Base-by-base conservation (phyloP, 2,113 vertebrate genomes). In the Sinocyclocheilus maitianheensis region DNA sequence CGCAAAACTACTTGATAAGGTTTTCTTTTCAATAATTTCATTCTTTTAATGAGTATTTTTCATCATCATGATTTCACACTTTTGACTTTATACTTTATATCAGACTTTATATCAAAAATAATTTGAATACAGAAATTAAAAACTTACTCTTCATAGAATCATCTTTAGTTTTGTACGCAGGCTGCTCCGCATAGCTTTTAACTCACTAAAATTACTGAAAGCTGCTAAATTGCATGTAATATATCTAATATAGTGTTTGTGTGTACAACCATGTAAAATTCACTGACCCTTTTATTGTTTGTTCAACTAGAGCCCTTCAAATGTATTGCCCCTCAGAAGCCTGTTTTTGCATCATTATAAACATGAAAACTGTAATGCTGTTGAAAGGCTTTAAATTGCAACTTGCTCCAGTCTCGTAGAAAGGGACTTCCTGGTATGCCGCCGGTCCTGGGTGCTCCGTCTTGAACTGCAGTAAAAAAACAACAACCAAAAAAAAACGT, bases 291-390 rank as follows among this genome's bases (percentile, higher is more conserved):
- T 34, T 85, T 69, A 83, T 88, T 91, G 89, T 85, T 88, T 90
- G 65, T 87, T 77, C 74, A 63, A 86, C 65, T 26, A 26, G 34
- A 75, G 16, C 48, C 46, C 40, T 2, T 75, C 40, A 91, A 90
- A 90, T 89, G 88, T 91, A 94, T 93, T 92, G 92, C 93, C 22
- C 87, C 87, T 90, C 65, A 51, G 84, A 18, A 43, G 86, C 69
- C 89, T 87, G 13, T 78, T 91, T 94, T 94, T 94, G 92, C 92
- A 93, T 94, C 93, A 94, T 93, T 92, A 92, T 91, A 92, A 93
- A 93, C 91, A 92, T 88, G 84, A 90, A 90, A 88, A 88, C 91
- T 92, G 88, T 37, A 86, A 93, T 91, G 84, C 86, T 77, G 88
- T 93, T 88, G 89, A 85, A 91, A 91, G 93, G 92, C 92, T 94